These are phyloP conservation scores for Agrochola lota DNA, from an alignment of 2,888 invertebrate genomes.

Conservation along the genomic window DNA sequence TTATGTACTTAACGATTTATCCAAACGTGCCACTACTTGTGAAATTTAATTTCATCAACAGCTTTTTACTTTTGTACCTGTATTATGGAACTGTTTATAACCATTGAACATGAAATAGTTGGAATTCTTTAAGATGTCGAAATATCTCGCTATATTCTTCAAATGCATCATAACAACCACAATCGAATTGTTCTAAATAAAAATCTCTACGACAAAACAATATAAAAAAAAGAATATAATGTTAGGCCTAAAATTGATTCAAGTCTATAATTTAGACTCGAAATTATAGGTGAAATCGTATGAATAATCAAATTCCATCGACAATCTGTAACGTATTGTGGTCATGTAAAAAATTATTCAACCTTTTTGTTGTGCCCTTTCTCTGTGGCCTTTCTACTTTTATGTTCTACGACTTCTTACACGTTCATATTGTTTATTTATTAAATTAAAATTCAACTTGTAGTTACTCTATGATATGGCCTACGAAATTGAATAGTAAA, in stretches of 20 bases:
- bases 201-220: slow-evolving; percentile 43
- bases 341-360: slow-evolving; percentile 75
- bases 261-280: slow-evolving; percentile 76
- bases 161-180: neutral
- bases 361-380: slow-evolving; percentile 76
- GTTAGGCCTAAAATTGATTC: slow-evolving; percentile 68
- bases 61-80: slow-evolving; percentile 4
- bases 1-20: slow-evolving; percentile 25
- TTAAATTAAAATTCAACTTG: slow-evolving; percentile 32
- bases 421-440: slow-evolving; percentile 62
- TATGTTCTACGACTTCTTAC: slow-evolving; percentile 69
- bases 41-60: neutral
- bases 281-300: slow-evolving; percentile 83
- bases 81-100: neutral
- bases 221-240: slow-evolving; percentile 44
- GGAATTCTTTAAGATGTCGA: neutral
- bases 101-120: neutral
- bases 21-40: slow-evolving; percentile 16
- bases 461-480: slow-evolving; percentile 20
- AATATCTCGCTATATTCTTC: neutral
- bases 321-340: slow-evolving; percentile 80
- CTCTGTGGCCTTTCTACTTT: slow-evolving; percentile 81
- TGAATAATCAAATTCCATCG: slow-evolving; percentile 73
- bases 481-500: slow-evolving; percentile 25
- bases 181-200: slow-evolving; percentile 33